phyloP scores from a whole-genome alignment of 1,140 invertebrate species.

The Drosophila punjabiensis region DNA sequence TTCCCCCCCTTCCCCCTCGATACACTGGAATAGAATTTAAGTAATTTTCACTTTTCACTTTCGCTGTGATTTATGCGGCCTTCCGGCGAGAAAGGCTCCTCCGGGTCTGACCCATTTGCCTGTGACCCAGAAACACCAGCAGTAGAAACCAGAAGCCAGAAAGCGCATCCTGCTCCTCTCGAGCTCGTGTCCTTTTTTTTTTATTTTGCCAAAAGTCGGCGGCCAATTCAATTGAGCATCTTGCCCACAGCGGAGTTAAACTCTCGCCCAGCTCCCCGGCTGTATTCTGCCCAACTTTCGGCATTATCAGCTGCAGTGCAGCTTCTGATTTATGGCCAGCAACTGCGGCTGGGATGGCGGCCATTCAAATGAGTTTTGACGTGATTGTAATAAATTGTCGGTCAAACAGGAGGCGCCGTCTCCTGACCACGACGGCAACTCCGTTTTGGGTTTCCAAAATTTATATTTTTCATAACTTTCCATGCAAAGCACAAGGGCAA shows the following conservation, averaged over 20 bases:
- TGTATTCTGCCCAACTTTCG: not conserved
- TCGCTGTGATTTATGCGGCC: conserved; percentile 65
- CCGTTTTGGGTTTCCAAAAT: conserved; percentile 39
- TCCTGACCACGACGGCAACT: not conserved
- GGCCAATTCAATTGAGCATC: conserved; percentile 64
- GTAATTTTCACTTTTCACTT: conserved; percentile 64
- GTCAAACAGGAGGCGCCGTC: conserved; percentile 56
- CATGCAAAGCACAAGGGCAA: conserved; percentile 24
- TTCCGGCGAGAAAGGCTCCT: conserved; percentile 15
- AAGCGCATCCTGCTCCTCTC: conserved; percentile 12
- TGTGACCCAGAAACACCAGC: conserved; percentile 59
- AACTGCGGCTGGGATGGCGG: conserved; percentile 44
- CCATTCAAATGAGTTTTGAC: conserved; percentile 80
- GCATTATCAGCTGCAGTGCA: conserved; percentile 79
- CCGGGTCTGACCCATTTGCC: conserved; percentile 57
- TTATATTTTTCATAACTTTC: conserved; percentile 61
- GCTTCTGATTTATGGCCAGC: conserved; percentile 71
- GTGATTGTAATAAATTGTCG: conserved; percentile 83
- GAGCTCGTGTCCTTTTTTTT: not conserved
- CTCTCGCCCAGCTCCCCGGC: conserved; percentile 4
- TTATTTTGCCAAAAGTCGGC: conserved; percentile 51
- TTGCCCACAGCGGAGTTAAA: conserved; percentile 24
- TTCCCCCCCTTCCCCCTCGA: not conserved
- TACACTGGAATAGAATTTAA: conserved; percentile 20
- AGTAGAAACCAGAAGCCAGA: conserved; percentile 10